Evolutionary conservation across 1,140 invertebrate species (phyloP), one percentile per base, ranked within the genome.

Genomic region (Drosophila leontia): DNA sequence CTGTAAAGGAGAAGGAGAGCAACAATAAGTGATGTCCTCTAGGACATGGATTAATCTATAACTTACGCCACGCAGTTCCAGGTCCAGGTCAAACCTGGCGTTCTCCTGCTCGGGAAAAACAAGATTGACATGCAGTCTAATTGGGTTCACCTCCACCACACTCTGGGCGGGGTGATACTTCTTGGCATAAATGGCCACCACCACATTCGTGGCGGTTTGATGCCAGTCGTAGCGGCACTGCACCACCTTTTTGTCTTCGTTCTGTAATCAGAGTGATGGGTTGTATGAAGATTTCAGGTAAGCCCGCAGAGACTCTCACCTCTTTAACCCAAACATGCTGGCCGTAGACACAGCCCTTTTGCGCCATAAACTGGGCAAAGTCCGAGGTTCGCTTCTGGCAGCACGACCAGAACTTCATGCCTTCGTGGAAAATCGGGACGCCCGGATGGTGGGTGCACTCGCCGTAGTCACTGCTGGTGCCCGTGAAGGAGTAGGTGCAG

Each of bases 391-490:
- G 96, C 83, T 97, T 97, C 77, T 97, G 95, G 91, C 99, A 99
- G 91, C 99, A 99, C 0, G 98, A 97, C 99, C 99, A 99, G 93
- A 96, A 99, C 93, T 99, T 99, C 92, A 99, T 94, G 0, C 98
- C 99, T 94, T 99, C 99, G 91, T 99, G 99, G 93, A 99, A 99
- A 47, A 99, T 95, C 3, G 99, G 98, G 17, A 94, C 93, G 1
- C 99, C 99, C 23, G 97, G 95, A 94, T 99, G 99, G 94, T 97
- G 94, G 44, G 94, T 93, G 92, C 99, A 99, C 42, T 93, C 88
- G 51, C 95, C 94, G 13, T 94, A 72, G 80, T 97, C 95, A 53
- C 94, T 95, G 37, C 95, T 91, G 26, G 95, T 94, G 1, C 96
- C 96, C 81, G 95, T 94, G 91, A 97, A 99, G 0, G 94, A 94